phyloP scores from a whole-genome alignment of 1,140 invertebrate species.

The Yoshiicerus persimilis region DNA sequence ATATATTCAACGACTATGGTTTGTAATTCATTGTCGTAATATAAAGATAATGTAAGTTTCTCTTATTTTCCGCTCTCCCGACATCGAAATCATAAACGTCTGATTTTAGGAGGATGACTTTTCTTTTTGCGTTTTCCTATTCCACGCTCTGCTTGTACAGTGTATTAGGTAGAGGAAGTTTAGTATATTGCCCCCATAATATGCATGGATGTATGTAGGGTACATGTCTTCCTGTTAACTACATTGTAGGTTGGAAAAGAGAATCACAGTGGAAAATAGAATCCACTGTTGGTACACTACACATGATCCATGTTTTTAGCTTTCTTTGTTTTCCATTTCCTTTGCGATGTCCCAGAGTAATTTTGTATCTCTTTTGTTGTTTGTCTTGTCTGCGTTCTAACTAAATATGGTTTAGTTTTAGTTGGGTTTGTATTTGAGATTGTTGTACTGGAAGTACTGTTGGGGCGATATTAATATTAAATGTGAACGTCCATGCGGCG shows the following conservation, averaged over 20 bases:
- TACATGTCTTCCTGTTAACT: background rate
- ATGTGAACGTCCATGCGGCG: background rate
- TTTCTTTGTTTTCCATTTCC: too few relatives aligned
- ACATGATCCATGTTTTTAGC: too few relatives aligned
- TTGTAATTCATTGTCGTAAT: background rate
- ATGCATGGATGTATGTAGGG: background rate
- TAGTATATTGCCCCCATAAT: background rate
- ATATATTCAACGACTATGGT: background rate
- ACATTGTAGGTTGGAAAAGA: too few relatives aligned
- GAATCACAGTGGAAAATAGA: too few relatives aligned
- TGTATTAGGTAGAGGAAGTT: background rate
- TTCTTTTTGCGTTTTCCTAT: background rate
- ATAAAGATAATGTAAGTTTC: background rate
- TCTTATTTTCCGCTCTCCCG: background rate
- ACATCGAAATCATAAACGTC: conserved; percentile 3
- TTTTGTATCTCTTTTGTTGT: too few relatives aligned
- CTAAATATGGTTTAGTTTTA: background rate
- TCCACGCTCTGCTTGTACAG: background rate
- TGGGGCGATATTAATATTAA: background rate
- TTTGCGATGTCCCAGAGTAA: too few relatives aligned
- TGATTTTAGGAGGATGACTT: background rate
- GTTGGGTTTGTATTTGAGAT: background rate
- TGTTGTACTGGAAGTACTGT: background rate
- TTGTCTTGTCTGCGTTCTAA: background rate
- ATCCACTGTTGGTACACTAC: too few relatives aligned